Percentiles rank a stretch among this genome's conserved stretches.
Evolutionary conservation across 2,797 vertebrate species (phyloP).

Genomic region (Phalanger gymnotis): DNA sequence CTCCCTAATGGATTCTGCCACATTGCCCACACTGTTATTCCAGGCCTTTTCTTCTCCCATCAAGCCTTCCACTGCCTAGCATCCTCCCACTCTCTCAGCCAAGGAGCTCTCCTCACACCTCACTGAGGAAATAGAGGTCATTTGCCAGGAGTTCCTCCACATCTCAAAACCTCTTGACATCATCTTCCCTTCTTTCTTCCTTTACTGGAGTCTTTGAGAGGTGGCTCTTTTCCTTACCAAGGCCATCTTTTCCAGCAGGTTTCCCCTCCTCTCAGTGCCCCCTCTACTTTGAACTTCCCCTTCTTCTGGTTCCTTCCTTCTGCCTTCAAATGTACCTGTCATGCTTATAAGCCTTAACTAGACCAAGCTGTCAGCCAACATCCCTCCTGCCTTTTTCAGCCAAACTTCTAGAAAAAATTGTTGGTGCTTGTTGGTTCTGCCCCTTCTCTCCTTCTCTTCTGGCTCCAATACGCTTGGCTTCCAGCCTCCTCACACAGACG

Average conservation of each 20-base stretch:
- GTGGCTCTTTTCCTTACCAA: not conserved
- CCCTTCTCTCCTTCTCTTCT: not conserved
- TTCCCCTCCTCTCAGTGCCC: not conserved
- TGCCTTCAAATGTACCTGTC: not conserved
- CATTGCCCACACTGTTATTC: not conserved
- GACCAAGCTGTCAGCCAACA: not conserved
- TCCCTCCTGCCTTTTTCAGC: not conserved
- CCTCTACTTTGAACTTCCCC: not conserved
- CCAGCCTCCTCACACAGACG: no score
- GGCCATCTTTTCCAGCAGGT: not conserved
- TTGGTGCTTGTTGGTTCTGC: not conserved
- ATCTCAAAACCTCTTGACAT: not conserved
- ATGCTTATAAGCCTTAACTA: not conserved
- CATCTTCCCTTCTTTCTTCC: not conserved
- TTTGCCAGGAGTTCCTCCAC: not conserved
- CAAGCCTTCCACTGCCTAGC: not conserved
- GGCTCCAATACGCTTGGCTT: not conserved
- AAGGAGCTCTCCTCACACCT: not conserved
- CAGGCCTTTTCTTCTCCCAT: not conserved
- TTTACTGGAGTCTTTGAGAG: not conserved
- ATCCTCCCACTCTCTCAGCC: not conserved
- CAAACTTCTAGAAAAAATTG: no score
- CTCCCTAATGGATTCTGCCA: not conserved
- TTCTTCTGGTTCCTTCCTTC: not conserved
- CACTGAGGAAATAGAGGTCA: not conserved